Evolutionary conservation across 1,140 invertebrate genomes (phyloP), one percentile per base, ranked within the genome.

Genomic region (Drosophila suzukii): DNA sequence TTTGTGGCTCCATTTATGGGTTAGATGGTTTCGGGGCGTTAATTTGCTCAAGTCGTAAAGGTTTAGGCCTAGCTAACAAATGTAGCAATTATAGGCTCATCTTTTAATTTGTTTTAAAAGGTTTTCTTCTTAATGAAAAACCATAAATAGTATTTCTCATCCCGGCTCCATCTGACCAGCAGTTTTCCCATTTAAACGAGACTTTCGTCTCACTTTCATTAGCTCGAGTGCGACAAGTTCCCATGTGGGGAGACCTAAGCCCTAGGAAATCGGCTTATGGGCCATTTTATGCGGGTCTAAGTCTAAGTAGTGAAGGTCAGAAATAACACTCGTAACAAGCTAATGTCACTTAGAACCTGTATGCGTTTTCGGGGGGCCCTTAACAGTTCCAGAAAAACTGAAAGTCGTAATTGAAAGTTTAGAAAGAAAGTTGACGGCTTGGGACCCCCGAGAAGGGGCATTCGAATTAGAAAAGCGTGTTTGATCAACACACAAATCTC

Each of bases 381-480:
- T 66, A 34, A 34, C 44, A 44, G 50, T 65, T 51, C 50, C 34
- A 44, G 41, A 54, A 85, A 86, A 86, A 88, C 79, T 49, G 82
- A 86, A 86, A 86, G 82, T 86, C 68, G 71, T 88, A 75, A 88
- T 88, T 86, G 83, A 86, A 86, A 86, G 83, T 86, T 60, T 41
- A 32, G n/a, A 77, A 76, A 88, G 82, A 86, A 86, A 86, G 82
- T 82, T 79, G 59, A 63, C 61, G 54, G 46, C 53, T 46, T 70
- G 63, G 49, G 72, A 61, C 57, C 61, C 15, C 72, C 68, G 53
- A 54, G 58, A 59, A 71, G 70, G 65, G 83, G 54, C 50, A 78
- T 65, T 75, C 46, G 59, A 82, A 78, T 74, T 84, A 76, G 30
- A 74, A 74, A 81, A 74, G 58, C 58, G 66, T 84, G 65, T 84